Conservation (phyloP, 2,797 vertebrate species). For the Malacoraja senta region DNA sequence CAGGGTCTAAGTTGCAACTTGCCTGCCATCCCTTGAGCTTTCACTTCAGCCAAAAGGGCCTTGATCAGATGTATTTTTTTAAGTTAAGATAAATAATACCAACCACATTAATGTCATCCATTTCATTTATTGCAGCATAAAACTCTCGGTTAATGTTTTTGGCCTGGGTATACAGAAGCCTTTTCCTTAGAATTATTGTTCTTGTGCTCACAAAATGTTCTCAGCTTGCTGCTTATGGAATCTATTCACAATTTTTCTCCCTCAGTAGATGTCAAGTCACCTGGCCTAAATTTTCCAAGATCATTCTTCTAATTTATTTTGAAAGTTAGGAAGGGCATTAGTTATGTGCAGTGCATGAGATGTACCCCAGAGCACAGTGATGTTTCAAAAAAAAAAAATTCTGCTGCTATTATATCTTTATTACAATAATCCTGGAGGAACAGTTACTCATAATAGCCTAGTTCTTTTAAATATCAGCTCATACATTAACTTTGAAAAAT, state of each 20-base stretch:
- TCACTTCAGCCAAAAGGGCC: neutral
- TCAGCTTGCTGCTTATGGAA: neutral
- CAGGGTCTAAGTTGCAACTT: neutral
- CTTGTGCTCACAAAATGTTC: neutral
- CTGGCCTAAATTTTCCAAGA: conserved; percentile 11
- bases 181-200: neutral
- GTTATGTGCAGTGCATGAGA: neutral
- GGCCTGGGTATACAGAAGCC: neutral
- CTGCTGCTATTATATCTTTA: conserved; percentile 33
- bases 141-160: neutral
- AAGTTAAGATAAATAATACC: neutral
- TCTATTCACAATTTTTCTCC: conserved; percentile 6
- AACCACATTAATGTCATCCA: neutral
- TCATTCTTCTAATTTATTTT: conserved; percentile 11
- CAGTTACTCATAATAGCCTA: conserved; percentile 4
- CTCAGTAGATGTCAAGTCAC: neutral
- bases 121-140: conserved; percentile 26
- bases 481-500: conserved; percentile 35
- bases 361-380: neutral
- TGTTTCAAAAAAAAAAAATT: neutral
- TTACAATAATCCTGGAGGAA: conserved; percentile 29
- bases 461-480: conserved; percentile 23
- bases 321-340: neutral
- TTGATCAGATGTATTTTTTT: neutral
- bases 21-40: neutral